These are phyloP conservation scores for Halichoerus grypus DNA, from an alignment of 2,113 vertebrate genomes.

Conservation along the genomic window DNA sequence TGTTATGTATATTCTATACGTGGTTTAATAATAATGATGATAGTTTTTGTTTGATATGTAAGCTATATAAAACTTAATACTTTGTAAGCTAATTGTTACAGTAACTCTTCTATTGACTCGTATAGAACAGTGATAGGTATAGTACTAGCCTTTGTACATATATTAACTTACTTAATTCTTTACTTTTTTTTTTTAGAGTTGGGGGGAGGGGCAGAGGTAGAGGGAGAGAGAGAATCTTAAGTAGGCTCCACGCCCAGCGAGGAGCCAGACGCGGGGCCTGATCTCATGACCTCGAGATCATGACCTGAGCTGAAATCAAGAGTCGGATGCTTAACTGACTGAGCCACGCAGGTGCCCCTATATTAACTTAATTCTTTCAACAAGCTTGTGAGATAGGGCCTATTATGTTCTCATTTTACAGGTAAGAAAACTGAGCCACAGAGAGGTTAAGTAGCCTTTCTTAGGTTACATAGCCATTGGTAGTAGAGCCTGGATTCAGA, in stretches of 20 bases:
- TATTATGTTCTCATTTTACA: not conserved
- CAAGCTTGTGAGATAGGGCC: not conserved
- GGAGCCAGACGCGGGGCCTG: not conserved
- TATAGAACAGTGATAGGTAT: not conserved
- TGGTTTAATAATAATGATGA: not conserved
- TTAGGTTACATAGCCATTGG: not conserved
- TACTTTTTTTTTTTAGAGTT: not conserved
- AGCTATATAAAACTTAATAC: not conserved
- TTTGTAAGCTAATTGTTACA: not conserved
- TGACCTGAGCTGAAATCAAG: not conserved
- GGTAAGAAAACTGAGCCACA: not conserved
- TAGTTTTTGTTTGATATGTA: not conserved
- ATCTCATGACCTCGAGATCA: not conserved
- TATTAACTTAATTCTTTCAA: not conserved
- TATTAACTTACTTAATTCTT: not conserved
- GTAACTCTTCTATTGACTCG: not conserved
- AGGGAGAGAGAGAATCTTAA: not conserved
- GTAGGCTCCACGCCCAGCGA: not conserved
- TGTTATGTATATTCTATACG: not conserved
- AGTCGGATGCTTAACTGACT: not conserved
- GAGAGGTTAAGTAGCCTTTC: not conserved
- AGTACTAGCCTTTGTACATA: not conserved
- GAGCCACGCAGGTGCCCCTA: not conserved
- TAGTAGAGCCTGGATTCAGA: not conserved
- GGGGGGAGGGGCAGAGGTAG: not conserved